Evolutionary conservation across 2,888 invertebrate genomes (phyloP).

Genomic region (Platynereis dumerilii): DNA sequence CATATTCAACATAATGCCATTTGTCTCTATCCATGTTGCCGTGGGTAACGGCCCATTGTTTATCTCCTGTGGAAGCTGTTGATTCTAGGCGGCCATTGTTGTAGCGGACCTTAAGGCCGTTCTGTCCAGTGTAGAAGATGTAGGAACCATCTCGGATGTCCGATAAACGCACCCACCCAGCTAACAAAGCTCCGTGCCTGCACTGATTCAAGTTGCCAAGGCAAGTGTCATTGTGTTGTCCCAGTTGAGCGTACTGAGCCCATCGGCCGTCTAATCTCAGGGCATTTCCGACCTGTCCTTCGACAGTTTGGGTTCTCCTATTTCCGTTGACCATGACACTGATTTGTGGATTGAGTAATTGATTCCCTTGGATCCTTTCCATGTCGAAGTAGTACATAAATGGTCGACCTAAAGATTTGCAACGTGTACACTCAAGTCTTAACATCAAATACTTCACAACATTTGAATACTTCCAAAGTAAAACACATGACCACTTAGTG

Average conservation of each 20-base stretch:
- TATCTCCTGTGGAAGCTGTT: slow-evolving; percentile 26
- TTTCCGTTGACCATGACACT: slow-evolving; percentile 39
- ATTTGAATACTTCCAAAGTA: no score
- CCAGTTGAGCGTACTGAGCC: slow-evolving; percentile 51
- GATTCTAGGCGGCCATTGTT: slow-evolving; percentile 39
- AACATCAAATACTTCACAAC: no score
- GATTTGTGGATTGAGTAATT: slow-evolving; percentile 39
- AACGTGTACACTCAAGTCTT: no score
- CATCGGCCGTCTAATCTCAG: slow-evolving; percentile 45
- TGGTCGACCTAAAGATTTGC: slow-evolving; percentile 49
- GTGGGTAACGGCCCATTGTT: slow-evolving; percentile 28
- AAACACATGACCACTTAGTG: no score
- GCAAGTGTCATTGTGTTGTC: slow-evolving; percentile 45
- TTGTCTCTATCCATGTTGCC: slow-evolving; percentile 33
- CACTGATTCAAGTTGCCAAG: slow-evolving; percentile 51
- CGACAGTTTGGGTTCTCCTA: slow-evolving; percentile 32
- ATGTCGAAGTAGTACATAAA: slow-evolving; percentile 46
- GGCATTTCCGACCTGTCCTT: slow-evolving; percentile 50
- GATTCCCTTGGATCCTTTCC: slow-evolving; percentile 42
- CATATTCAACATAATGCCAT: slow-evolving; percentile 58
- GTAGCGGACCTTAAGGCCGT: slow-evolving; percentile 54
- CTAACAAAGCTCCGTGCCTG: slow-evolving; percentile 33
- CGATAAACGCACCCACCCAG: slow-evolving; percentile 35
- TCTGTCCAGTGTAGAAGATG: slow-evolving; percentile 52
- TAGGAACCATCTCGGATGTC: slow-evolving; percentile 43